Evolutionary conservation across 2,888 invertebrate genomes (phyloP), one percentile per base, ranked within the genome.

Genomic region (Cephus sareptanus): DNA sequence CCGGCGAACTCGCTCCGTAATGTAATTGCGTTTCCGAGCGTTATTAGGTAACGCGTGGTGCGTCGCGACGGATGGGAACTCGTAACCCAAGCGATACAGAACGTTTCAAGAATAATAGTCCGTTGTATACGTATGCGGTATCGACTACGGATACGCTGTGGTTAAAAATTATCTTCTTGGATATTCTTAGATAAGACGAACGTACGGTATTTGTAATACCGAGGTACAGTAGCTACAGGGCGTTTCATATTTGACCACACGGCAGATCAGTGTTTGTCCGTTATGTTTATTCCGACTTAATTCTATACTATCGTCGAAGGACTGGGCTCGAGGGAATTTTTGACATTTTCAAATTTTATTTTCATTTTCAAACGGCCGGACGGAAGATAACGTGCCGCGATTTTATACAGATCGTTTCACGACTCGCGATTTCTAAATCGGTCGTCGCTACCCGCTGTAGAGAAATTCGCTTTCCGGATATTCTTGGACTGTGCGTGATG

Each of bases 1-100:
- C 23, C 23, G 56, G 86, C 85, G 85, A 85, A 83, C 85, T 82
- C 83, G 81, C 70, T 82, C 69, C 33, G 77, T 75, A 76, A 81
- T 85, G 85, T 86, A 87, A 87, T 88, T 88, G 88, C 87, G 85
- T 89, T 85, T 87, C 85, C 86, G 87, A 85, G 86, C 80, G 85
- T 83, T 86, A 86, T 87, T 87, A 88, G 88, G 86, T 87, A 87
- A 86, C 83, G 79, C 83, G 82, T 83, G 85, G 83, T 82, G 80
- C 83, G 81, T 77, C 71, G 79, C 75, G 75, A 34, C 37, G 56
- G 31, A 75, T 23, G 56, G 75, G 75, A 31, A 30, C 30, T 34
- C 56, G 56, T 56, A 56, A 56, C 9, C 23, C 33, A 34, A 23
- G 31, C 71, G 71, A 31, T 71, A 71, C 71, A 71, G 71, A 1